phyloP scores from a whole-genome alignment of 2,113 vertebrate species.

The Chaenocephalus aceratus region DNA sequence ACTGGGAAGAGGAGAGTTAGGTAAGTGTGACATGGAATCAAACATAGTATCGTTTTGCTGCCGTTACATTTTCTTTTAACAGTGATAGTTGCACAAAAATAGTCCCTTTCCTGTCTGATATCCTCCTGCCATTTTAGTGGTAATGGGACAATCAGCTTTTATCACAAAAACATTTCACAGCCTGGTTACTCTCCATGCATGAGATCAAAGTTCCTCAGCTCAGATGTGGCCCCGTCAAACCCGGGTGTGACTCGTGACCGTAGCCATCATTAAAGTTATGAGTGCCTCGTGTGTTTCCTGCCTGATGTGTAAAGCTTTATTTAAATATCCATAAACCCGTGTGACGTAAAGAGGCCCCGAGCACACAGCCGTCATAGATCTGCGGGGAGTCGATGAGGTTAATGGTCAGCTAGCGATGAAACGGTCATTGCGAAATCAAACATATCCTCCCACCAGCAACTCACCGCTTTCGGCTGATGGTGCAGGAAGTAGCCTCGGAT shows the following conservation, averaged over 20 bases:
- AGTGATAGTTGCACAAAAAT: not conserved
- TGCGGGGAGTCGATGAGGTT: constrained; percentile 20
- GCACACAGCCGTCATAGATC: not conserved
- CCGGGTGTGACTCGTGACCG: too few relatives aligned
- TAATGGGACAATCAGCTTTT: constrained; percentile 23
- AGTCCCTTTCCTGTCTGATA: constrained; percentile 21
- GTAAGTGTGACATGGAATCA: too few relatives aligned
- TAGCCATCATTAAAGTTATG: too few relatives aligned
- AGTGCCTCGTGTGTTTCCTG: not conserved
- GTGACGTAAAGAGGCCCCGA: not conserved
- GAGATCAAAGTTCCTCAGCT: not conserved
- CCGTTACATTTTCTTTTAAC: not conserved
- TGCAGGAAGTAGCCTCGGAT: not conserved
- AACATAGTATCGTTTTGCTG: too few relatives aligned
- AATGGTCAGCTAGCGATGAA: constrained; percentile 17
- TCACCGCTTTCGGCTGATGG: not conserved
- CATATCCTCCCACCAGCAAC: not conserved
- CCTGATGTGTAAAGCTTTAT: not conserved
- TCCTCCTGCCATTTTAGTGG: constrained; percentile 8
- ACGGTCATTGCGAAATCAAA: constrained; percentile 12
- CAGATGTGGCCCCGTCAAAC: too few relatives aligned
- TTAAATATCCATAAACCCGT: not conserved
- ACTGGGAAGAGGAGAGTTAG: too few relatives aligned
- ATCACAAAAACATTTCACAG: constrained; percentile 7
- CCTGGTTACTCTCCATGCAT: constrained; percentile 3